Conservation (phyloP, 2,888 invertebrate genomes). For the Orthosia gothica region DNA sequence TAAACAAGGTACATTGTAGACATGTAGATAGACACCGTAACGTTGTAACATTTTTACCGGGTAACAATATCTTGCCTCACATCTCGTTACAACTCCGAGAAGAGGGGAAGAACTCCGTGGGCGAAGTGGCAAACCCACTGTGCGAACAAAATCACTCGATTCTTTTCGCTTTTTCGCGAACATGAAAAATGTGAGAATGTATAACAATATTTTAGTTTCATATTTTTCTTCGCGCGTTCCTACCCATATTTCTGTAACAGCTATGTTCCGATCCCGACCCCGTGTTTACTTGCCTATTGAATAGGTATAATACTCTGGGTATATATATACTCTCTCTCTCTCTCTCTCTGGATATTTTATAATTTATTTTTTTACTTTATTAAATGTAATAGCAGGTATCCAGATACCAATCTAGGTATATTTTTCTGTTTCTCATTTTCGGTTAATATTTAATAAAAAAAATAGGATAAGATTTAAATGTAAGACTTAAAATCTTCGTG, state of each 20-base stretch:
- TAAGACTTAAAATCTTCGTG: too few relatives aligned
- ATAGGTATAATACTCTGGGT: neutral
- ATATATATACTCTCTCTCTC: too few relatives aligned
- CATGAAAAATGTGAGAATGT: conserved; percentile 1
- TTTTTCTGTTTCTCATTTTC: too few relatives aligned
- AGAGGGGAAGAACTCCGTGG: neutral
- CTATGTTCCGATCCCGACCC: neutral
- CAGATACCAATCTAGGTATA: too few relatives aligned
- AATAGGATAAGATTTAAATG: too few relatives aligned
- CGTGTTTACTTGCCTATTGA: neutral
- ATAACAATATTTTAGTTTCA: conserved; percentile 2
- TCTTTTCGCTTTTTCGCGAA: conserved; percentile 4
- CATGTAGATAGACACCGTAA: neutral
- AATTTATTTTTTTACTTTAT: neutral
- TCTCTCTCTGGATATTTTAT: neutral
- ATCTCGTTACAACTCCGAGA: conserved; percentile 1
- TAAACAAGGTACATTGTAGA: neutral
- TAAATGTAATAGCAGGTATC: too few relatives aligned
- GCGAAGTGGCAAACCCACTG: conserved; percentile 5
- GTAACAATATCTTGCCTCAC: neutral
- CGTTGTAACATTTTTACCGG: neutral
- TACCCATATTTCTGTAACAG: conserved; percentile 8
- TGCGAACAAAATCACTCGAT: conserved; percentile 16
- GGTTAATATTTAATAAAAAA: neutral
- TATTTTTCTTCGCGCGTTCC: neutral